Conservation (phyloP, 2,888 invertebrate species). For the Synergus japonicus region DNA sequence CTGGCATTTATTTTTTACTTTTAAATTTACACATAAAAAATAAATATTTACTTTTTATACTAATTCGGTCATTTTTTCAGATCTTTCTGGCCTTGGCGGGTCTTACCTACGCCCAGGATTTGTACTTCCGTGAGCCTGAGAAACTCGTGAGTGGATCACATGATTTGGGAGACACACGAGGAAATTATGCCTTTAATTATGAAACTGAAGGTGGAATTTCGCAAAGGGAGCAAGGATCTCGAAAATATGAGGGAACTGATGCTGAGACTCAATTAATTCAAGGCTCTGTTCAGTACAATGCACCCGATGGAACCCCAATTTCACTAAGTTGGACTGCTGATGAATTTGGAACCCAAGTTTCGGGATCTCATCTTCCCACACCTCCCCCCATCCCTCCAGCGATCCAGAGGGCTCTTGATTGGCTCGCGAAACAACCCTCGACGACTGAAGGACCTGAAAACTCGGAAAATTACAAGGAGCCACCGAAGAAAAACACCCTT, state of each 20-base stretch:
- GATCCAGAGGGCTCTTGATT: slow-evolving; percentile 73
- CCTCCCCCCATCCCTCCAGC: slow-evolving; percentile 75
- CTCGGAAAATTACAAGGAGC: slow-evolving; percentile 38
- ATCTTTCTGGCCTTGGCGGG: slow-evolving; percentile 60
- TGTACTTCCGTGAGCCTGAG: slow-evolving; percentile 72
- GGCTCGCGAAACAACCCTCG: slow-evolving; percentile 74
- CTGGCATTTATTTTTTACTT: no score
- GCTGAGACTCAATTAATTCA: slow-evolving; percentile 74
- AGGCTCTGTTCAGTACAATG: slow-evolving; percentile 75
- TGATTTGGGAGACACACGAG: slow-evolving; percentile 71
- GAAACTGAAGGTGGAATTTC: slow-evolving; percentile 75
- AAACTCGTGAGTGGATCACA: slow-evolving; percentile 68
- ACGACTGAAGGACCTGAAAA: slow-evolving; percentile 72
- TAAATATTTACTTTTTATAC: not conserved
- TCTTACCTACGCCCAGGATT: slow-evolving; percentile 59
- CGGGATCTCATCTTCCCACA: slow-evolving; percentile 72
- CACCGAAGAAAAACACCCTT: not conserved
- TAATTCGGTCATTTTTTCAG: slow-evolving; percentile 59
- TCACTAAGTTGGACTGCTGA: slow-evolving; percentile 76
- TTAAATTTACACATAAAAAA: no score
- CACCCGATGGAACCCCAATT: slow-evolving; percentile 74
- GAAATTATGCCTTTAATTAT: slow-evolving; percentile 72
- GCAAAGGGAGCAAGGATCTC: slow-evolving; percentile 69
- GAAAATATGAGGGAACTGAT: slow-evolving; percentile 74
- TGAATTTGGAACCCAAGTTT: slow-evolving; percentile 73